Evolutionary conservation across 2,113 vertebrate species (phyloP), one percentile per base, ranked within the genome.

Genomic region (Pampusana beccarii): DNA sequence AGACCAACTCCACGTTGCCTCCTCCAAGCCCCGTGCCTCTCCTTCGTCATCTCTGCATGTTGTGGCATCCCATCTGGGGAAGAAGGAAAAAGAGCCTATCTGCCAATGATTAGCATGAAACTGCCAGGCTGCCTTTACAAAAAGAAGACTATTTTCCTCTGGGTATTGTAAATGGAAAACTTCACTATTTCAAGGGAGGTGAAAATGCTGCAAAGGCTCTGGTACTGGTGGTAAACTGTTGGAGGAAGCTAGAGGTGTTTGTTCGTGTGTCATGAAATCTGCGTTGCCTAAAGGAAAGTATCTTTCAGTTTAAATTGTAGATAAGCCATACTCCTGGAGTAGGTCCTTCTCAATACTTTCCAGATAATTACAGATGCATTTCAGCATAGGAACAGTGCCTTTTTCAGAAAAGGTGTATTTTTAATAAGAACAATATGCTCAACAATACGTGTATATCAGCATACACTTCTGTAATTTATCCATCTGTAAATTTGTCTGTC

Each of bases 271-370:
- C 88, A 69, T 1, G 0, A 67, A 84, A 36, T 12, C 83, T 72
- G n/a, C 36, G 72, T 33, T 75, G 75, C 80, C 88, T 92, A 77
- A 94, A 92, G 80, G 65, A 92, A 92, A 91, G 61, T 50, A 31
- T 85, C 65, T n/a, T 58, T 61, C 77, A 6, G 53, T 65, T 96
- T 93, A 82, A 96, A 81, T 89, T 91, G 79, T 72, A 82, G 77
- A 91, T 92, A 91, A 79, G 20, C n/a, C 16, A 19, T 75, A 50
- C 16, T 87, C 95, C 75, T 70, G 65, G 69, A 92, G 46, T 20
- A 82, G 62, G 14, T 67, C 29, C 44, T 81, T 69, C 69, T 79
- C 50, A 88, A 86, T 94, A 50, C n/a, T 69, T 89, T 94, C 50
- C 44, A 81, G 61, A 44, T 81, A 79, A 91, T 88, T 70, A 65